phyloP scores from a whole-genome alignment of 2,113 vertebrate genomes.

The Connochaetes taurinus region DNA sequence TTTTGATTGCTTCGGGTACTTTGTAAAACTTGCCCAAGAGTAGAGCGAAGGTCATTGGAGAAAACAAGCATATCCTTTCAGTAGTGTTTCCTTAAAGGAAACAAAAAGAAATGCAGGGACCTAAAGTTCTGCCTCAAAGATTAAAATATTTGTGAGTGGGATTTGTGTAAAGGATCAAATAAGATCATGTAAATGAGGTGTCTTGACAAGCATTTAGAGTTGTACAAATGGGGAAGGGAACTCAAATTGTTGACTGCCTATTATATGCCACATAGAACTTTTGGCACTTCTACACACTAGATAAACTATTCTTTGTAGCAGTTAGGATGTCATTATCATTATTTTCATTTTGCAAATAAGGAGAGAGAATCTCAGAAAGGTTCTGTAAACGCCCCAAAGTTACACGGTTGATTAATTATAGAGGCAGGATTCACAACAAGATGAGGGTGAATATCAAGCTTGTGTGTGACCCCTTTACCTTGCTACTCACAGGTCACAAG shows the following conservation, averaged over 20 bases:
- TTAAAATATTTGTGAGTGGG: not conserved
- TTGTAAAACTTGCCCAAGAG: not conserved
- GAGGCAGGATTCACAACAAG: not conserved
- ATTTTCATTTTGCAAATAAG: not conserved
- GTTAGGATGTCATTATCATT: not conserved
- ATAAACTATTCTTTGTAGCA: not conserved
- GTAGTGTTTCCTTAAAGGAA: conserved; percentile 9
- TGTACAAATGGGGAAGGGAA: not conserved
- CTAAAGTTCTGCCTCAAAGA: not conserved
- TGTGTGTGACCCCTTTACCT: not conserved
- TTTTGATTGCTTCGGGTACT: conserved; percentile 32
- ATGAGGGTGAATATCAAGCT: not conserved
- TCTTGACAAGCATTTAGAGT: not conserved
- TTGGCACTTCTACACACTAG: not conserved
- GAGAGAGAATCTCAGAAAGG: not conserved
- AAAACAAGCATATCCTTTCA: conserved; percentile 29
- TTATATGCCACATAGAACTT: too few relatives aligned
- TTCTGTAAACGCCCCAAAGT: not conserved
- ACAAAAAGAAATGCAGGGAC: not conserved
- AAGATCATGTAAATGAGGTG: not conserved
- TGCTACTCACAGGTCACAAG: not conserved
- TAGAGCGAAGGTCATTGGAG: not conserved
- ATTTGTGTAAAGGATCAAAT: not conserved
- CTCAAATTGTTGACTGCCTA: not conserved
- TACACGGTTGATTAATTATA: not conserved